These are phyloP conservation scores for Hephaestus fuliginosus DNA, from an alignment of 2,797 vertebrate species.

Conservation along the genomic window DNA sequence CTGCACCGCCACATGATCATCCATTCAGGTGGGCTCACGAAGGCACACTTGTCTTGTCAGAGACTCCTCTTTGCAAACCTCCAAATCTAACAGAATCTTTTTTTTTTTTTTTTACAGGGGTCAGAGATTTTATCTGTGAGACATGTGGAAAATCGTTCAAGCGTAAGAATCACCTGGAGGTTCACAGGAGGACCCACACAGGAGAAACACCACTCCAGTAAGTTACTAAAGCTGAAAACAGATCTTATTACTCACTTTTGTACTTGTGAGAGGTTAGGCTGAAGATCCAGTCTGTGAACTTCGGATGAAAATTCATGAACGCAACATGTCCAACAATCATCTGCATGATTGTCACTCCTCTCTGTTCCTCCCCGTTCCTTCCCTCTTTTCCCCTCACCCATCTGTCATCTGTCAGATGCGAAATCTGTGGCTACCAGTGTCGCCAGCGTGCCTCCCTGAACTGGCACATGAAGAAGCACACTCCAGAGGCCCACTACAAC, in stretches of 20 bases:
- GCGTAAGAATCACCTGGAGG: conserved; percentile 96
- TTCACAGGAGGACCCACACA: conserved; percentile 94
- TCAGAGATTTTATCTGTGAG: conserved; percentile 95
- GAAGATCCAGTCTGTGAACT: not conserved
- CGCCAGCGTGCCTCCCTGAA: conserved; percentile 94
- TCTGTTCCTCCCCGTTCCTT: not conserved
- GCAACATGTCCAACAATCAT: not conserved
- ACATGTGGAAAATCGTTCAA: conserved; percentile 96
- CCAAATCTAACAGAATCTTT: conserved; percentile 22
- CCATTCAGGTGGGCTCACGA: conserved; percentile 88
- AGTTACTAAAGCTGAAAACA: conserved; percentile 67
- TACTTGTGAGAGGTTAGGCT: not conserved
- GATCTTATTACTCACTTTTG: not conserved
- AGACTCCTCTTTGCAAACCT: not conserved
- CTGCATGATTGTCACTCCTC: not conserved
- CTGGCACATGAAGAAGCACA: conserved; percentile 98
- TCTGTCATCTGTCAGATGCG: conserved; percentile 84
- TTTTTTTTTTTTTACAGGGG: conserved; percentile 77
- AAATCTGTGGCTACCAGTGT: conserved; percentile 96
- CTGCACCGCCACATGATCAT: conserved; percentile 95
- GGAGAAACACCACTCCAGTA: conserved; percentile 96
- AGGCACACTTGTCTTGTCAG: not conserved
- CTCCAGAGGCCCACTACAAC: conserved; percentile 90
- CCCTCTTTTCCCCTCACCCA: not conserved
- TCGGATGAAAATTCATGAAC: not conserved